Percentiles rank a stretch among this genome's conserved stretches.
phyloP scores from a whole-genome alignment of 2,113 vertebrate species.

The Rissa tridactyla region DNA sequence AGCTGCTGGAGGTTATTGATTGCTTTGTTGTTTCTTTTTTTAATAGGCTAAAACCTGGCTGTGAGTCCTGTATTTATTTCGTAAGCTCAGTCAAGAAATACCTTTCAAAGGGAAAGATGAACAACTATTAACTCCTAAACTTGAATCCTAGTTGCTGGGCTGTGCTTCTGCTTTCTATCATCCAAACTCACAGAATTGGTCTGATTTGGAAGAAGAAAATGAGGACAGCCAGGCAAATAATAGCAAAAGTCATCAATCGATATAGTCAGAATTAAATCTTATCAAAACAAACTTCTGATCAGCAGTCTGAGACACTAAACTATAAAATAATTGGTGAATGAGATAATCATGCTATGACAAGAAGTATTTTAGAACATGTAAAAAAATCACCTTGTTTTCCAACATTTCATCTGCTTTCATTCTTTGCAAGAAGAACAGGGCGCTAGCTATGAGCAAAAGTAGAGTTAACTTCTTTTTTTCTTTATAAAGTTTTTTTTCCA shows the following conservation, averaged over 20 bases:
- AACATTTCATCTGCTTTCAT: neutral
- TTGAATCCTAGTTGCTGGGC: neutral
- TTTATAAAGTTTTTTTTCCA: neutral
- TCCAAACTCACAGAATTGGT: neutral
- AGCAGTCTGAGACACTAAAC: neutral
- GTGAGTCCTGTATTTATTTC: neutral
- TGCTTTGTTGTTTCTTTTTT: neutral
- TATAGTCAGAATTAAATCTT: neutral
- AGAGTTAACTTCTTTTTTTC: neutral
- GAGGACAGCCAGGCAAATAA: neutral
- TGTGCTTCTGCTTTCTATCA: neutral
- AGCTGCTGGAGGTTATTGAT: neutral
- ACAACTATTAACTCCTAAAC: neutral
- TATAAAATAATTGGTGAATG: neutral
- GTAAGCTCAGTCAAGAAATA: neutral
- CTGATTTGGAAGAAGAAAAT: neutral
- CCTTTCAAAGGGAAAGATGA: neutral
- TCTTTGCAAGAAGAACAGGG: neutral
- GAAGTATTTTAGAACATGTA: neutral
- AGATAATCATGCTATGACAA: neutral
- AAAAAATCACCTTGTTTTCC: neutral
- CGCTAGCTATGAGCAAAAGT: neutral
- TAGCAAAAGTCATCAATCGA: neutral
- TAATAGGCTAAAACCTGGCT: neutral
- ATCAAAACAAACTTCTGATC: neutral